Evolutionary conservation across 2,888 invertebrate species (phyloP), one percentile per base, ranked within the genome.

Genomic region (Drosophila putrida): DNA sequence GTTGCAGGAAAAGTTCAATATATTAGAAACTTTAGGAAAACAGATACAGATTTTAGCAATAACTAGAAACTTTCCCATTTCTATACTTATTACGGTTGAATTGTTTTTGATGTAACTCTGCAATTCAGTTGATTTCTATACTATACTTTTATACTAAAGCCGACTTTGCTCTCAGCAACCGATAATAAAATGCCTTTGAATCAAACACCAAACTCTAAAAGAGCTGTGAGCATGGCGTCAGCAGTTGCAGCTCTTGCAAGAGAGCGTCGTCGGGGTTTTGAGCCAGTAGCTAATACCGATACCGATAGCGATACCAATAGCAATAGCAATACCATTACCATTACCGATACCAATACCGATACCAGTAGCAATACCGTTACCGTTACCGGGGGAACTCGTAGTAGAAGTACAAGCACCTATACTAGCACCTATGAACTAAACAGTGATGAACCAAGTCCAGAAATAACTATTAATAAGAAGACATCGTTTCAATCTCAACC

Each of bases 231-330:
- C 39, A 54, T 82, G 57, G 84, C 85, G n/a, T 77, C 87, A 15
- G 79, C 88, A 5, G 78, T 63, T 31, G 79, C 74, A 31, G 76
- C 80, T 36, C 68, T 76, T 8, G 75, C 88, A 25, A 61, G 73
- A 6, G 53, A 51, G n/a, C 76, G 86, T 0, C 73, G 75, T 46
- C 82, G 80, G 4, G 71, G 68, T 28, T 64, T 76, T 49, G 66
- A 71, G 33, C 43, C 33, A 13, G 1, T 25, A 35, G 4, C 54
- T 4, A 13, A 15, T 20, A 49, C 20, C 31, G 51, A 53, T 36
- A 39, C 53, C 20, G 20, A 20, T 20, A 20, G 3, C 20, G 2
- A 20, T 20, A 20, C 20, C 20, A 20, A 20, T 20, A 20, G 3
- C 20, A 3, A 3, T 20, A 20, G 3, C 20, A 20, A 20, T 20